Percentiles rank a stretch among this genome's conserved stretches.
Evolutionary conservation across 2,888 invertebrate species (phyloP).

Genomic region (Brassicogethes aeneus): DNA sequence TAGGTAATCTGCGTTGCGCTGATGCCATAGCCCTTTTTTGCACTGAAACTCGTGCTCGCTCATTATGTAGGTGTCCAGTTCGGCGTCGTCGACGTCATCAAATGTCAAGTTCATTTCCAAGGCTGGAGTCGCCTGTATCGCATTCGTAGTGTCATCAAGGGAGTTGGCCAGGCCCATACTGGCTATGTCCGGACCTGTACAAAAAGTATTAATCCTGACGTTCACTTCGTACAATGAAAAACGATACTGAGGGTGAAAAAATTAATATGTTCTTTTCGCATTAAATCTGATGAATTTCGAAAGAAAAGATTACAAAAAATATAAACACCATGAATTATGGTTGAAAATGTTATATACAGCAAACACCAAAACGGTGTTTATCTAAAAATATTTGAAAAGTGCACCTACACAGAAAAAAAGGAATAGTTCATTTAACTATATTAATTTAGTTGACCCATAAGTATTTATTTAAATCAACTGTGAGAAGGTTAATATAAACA

Average conservation of each 20-base stretch:
- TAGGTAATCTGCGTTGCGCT: slow-evolving; percentile 79
- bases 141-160: slow-evolving; percentile 41
- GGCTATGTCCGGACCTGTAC: slow-evolving; percentile 60
- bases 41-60: slow-evolving; percentile 68
- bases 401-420: no score
- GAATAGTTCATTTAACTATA: no score
- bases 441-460: no score
- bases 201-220: no score
- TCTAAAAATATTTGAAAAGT: no score
- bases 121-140: slow-evolving; percentile 18
- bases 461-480: no score
- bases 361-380: no score
- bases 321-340: no score
- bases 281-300: not conserved
- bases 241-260: no score
- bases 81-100: slow-evolving; percentile 78
- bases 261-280: no score
- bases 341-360: no score
- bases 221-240: not conserved
- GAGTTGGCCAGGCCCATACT: slow-evolving; percentile 65
- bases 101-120: slow-evolving; percentile 41
- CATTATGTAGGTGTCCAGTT: slow-evolving; percentile 80
- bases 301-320: not conserved
- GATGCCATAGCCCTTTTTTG: slow-evolving; percentile 83
- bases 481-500: no score